Evolutionary conservation across 2,888 invertebrate species (phyloP).

Genomic region (Malthinus seriepunctatus): DNA sequence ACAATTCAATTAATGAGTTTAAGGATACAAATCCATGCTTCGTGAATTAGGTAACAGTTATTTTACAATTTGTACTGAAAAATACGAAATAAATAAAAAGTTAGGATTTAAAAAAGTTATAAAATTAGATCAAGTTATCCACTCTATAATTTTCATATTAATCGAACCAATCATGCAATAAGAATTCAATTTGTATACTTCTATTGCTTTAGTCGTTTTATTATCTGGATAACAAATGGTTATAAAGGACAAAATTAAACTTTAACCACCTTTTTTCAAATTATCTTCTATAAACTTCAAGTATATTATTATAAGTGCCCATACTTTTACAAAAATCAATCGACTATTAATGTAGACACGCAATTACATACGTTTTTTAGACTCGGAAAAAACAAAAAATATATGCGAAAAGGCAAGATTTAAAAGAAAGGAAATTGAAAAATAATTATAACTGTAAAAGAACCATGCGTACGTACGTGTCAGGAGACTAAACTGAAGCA

Average conservation of each 20-base stretch:
- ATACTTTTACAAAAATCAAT: constrained; percentile 1
- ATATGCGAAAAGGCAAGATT: neutral
- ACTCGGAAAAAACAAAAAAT: too few relatives aligned
- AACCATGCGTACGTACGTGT: constrained; percentile 33
- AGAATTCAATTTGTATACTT: constrained; percentile 11
- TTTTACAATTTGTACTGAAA: too few relatives aligned
- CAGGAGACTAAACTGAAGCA: constrained; percentile 34
- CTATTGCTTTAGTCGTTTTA: constrained; percentile 5
- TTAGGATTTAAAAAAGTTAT: too few relatives aligned
- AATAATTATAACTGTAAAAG: constrained; percentile 23
- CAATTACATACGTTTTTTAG: too few relatives aligned
- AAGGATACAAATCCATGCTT: constrained; percentile 9
- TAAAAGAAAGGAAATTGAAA: constrained; percentile 10
- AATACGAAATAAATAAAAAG: too few relatives aligned
- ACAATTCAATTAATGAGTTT: constrained; percentile 16
- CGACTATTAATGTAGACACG: too few relatives aligned
- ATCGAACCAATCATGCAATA: constrained; percentile 22
- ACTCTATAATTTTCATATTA: constrained; percentile 21
- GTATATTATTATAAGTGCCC: too few relatives aligned
- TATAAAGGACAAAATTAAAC: constrained; percentile 4
- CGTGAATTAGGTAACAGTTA: too few relatives aligned
- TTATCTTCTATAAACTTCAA: neutral
- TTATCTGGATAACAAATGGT: constrained; percentile 1
- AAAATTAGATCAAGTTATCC: constrained; percentile 1
- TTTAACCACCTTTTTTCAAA: too few relatives aligned